These are phyloP conservation scores for Odontomyia ornata DNA, from an alignment of 2,888 invertebrate species.

Conservation along the genomic window DNA sequence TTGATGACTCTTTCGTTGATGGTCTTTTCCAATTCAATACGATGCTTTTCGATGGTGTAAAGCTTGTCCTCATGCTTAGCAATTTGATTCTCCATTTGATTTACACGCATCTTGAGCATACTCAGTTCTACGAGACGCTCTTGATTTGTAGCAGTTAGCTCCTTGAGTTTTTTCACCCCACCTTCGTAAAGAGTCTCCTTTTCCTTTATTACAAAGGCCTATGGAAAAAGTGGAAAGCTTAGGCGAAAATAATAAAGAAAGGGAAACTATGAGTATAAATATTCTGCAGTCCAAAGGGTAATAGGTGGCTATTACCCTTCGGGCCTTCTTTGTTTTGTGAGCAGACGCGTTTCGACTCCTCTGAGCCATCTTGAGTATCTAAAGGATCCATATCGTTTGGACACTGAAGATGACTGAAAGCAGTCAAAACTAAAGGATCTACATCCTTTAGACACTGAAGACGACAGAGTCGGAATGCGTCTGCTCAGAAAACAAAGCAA, in stretches of 20 bases:
- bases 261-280: too few species aligned
- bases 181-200: slow-evolving; percentile 68
- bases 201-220: slow-evolving; percentile 67
- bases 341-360: too few species aligned
- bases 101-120: slow-evolving; percentile 72
- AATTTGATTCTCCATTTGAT: slow-evolving; percentile 73
- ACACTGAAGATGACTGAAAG: too few species aligned
- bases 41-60: slow-evolving; percentile 74
- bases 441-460: too few species aligned
- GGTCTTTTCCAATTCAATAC: slow-evolving; percentile 75
- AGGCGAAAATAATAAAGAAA: slow-evolving; percentile 9
- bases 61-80: slow-evolving; percentile 72
- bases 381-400: too few species aligned
- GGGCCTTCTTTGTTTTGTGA: too few species aligned
- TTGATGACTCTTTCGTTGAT: slow-evolving; percentile 75
- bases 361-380: too few species aligned
- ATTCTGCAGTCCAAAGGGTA: too few species aligned
- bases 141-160: slow-evolving; percentile 65
- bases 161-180: slow-evolving; percentile 67
- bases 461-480: too few species aligned
- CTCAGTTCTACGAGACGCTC: slow-evolving; percentile 72
- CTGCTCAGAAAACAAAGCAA: too few species aligned
- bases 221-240: neutral
- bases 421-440: too few species aligned
- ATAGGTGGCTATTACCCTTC: too few species aligned